Percentiles rank a stretch among this genome's conserved stretches.
Evolutionary conservation across 2,797 vertebrate species (phyloP).

Genomic region (Manis pentadactyla): DNA sequence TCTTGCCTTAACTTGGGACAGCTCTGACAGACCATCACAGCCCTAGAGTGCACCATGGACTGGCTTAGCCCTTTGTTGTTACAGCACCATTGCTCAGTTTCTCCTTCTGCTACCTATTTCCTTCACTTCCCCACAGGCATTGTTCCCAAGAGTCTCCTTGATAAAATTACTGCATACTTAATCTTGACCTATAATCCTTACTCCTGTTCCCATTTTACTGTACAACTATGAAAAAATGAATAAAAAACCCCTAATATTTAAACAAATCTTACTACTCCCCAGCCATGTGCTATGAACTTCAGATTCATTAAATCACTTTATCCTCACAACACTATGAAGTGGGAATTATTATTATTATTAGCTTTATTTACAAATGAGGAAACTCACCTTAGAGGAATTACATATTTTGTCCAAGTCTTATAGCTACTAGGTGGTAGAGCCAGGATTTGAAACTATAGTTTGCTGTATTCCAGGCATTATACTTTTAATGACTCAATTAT

Average conservation of each 20-base stretch:
- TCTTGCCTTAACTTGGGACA: background rate
- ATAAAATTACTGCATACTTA: background rate
- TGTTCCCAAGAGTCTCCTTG: background rate
- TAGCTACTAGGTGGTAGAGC: background rate
- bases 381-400: background rate
- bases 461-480: background rate
- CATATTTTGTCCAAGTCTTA: background rate
- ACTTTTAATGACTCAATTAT: background rate
- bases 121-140: background rate
- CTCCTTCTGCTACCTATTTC: background rate
- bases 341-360: background rate
- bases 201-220: background rate
- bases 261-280: background rate
- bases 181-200: background rate
- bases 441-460: background rate
- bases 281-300: background rate
- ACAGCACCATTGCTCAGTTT: background rate
- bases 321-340: background rate
- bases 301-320: background rate
- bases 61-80: background rate
- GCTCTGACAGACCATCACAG: background rate
- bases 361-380: conserved; percentile 5
- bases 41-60: background rate
- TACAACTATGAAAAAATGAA: background rate
- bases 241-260: background rate